A percentile compares a stretch with the other conserved stretches of the same genome.
Evolutionary conservation across 35 echinoderm and acorn worm genomes (phyloP).

Genomic region (Apostichopus parvimensis): DNA sequence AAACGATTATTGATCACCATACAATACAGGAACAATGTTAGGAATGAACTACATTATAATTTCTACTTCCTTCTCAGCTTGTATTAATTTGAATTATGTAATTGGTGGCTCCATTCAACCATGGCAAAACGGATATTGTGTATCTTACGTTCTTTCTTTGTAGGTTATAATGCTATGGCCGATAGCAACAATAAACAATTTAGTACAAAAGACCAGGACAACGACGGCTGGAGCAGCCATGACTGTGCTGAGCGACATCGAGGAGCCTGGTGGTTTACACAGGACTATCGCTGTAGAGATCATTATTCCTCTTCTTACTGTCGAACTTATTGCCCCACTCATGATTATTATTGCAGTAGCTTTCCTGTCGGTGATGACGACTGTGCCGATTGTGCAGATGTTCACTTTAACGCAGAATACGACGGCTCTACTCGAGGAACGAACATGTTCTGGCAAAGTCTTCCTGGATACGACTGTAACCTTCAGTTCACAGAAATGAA

Average conservation of each 20-base stretch:
- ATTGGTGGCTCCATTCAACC: too few species aligned
- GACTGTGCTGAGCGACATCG: not conserved
- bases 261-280: conserved; percentile 6
- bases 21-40: too few species aligned
- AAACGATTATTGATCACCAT: too few species aligned
- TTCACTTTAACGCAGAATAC: not conserved
- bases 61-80: too few species aligned
- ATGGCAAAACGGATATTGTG: too few species aligned
- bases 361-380: not conserved
- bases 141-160: not conserved
- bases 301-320: not conserved
- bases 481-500: conserved; percentile 10
- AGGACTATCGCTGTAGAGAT: not conserved
- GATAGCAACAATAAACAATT: not conserved
- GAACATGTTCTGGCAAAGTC: not conserved
- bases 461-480: not conserved
- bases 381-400: not conserved
- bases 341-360: not conserved
- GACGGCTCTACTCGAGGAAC: not conserved
- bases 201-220: not conserved
- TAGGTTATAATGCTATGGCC: not conserved
- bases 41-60: too few species aligned
- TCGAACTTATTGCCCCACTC: not conserved
- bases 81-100: too few species aligned
- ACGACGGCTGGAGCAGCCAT: not conserved